Evolutionary conservation across 2,888 invertebrate genomes (phyloP), one percentile per base, ranked within the genome.

Genomic region (Drosophila cyrtoloma): DNA sequence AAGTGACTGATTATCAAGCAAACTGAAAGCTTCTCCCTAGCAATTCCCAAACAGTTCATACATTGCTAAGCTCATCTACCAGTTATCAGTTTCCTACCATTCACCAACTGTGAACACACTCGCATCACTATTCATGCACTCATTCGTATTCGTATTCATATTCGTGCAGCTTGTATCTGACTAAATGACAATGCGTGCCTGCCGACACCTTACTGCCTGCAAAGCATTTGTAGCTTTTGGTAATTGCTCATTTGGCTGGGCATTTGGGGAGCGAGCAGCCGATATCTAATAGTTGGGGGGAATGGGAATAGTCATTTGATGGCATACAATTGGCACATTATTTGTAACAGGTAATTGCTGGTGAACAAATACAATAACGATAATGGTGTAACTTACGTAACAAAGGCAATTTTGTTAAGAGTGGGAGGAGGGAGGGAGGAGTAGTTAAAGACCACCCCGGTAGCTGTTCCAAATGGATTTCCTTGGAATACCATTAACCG

Each of bases 131-230:
- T 42, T 30, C 4, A 30, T 30, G 32, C 44, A 39, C 37, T 58
- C 33, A n/a, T 26, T 32, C 56, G 42, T 7, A 58, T 52, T 57
- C 19, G 44, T 10, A 61, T 70, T 62, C 51, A 33, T 28, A 52
- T 65, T 79, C 77, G 72, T 69, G 57, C 33, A 53, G 56, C 53
- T 32, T 53, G 66, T 61, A 51, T 65, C 50, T 14, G 63, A 67
- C 77, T 81, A 65, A 79, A 79, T 81, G 78, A 88, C 84, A 90
- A 89, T 87, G 80, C 85, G 85, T 89, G 86, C 89, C 81, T 71
- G 78, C 75, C 77, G 84, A 89, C 86, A 87, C 86, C 90, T 84
- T 16, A 26, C 26, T 75, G 57, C 65, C 53, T 64, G 53, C 35
- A 57, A 69, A 66, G 68, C 77, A 76, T 83, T 83, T 77, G 75